Evolutionary conservation across 1,140 invertebrate genomes (phyloP), one percentile per base, ranked within the genome.

Genomic region (Lysiphlebus fabarum): DNA sequence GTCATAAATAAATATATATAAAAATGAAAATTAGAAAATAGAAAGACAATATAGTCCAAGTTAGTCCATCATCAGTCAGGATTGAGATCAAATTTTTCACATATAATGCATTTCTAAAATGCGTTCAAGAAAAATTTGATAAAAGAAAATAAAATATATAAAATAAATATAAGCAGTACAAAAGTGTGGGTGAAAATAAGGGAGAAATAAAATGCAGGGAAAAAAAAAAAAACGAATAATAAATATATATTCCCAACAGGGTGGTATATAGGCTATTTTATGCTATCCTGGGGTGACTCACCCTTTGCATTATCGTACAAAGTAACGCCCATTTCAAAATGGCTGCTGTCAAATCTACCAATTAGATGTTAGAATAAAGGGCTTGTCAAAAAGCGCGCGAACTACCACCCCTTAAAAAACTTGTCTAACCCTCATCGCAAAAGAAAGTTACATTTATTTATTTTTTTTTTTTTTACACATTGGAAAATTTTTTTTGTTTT

Each of bases 301-400:
- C 54, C 54, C 54, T 45, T 57, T 11, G 41, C 59, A 53, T 53
- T 57, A 45, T 12, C 48, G 7, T 8, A n/a, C 5, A 10, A 48
- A 43, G 48, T 26, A 40, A 56, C 58, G 58, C 58, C 58, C 58
- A 55, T 60, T 41, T 56, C 62, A 59, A 62, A 63, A 65, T 56
- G 58, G 58, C 58, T 54, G 58, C 44, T 45, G 14, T 26, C 42
- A 40, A 14, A 44, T 40, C 51, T 38, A 55, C 58, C 58, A 60
- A 60, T 60, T 60, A 55, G 42, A 60, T 45, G 33, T 38, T 17
- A 44, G 34, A 33, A 26, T 44, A 36, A 48, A 51, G 58, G 58
- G 58, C 42, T 36, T 45, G 40, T 55, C 43, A 42, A 59, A 55
- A 60, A 60, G 58, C 58, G 58, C 58, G 58, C 58, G 53, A 60